These are phyloP conservation scores for Protobothrops flavoviridis DNA, from an alignment of 2,113 vertebrate species.

Conservation along the genomic window DNA sequence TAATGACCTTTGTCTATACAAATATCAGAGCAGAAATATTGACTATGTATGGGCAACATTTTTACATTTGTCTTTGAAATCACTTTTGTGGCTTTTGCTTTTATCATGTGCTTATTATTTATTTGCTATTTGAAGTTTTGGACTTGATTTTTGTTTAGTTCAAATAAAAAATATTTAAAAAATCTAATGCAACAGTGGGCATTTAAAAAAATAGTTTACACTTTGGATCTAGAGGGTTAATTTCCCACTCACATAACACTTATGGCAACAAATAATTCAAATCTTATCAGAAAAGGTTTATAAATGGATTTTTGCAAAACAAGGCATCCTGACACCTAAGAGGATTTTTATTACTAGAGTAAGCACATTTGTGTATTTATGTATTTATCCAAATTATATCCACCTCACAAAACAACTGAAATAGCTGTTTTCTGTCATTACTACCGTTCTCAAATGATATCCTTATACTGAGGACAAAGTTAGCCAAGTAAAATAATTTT, in stretches of 20 bases:
- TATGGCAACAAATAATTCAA: not conserved
- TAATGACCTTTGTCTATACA: not conserved
- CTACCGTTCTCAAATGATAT: not conserved
- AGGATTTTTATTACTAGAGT: constrained; percentile 19
- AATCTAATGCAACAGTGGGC: not conserved
- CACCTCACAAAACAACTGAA: not conserved
- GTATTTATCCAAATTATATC: not conserved
- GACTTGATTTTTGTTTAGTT: not conserved
- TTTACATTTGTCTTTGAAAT: not conserved
- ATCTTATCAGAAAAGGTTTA: constrained; percentile 2
- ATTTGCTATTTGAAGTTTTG: not conserved
- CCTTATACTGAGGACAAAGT: not conserved
- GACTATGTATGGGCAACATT: not conserved
- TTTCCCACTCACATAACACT: constrained; percentile 19
- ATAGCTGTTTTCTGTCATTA: not conserved
- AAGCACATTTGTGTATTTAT: not conserved
- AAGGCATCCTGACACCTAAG: constrained; percentile 30
- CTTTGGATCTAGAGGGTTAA: not conserved
- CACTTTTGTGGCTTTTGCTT: not conserved
- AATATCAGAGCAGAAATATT: not conserved
- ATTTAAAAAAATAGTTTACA: constrained; percentile 23
- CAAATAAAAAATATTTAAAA: not conserved
- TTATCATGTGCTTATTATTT: not conserved
- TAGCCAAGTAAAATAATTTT: not conserved
- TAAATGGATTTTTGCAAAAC: constrained; percentile 17